Evolutionary conservation across 1,140 invertebrate genomes (phyloP), one percentile per base, ranked within the genome.

Genomic region (Rhyzopertha dominica): DNA sequence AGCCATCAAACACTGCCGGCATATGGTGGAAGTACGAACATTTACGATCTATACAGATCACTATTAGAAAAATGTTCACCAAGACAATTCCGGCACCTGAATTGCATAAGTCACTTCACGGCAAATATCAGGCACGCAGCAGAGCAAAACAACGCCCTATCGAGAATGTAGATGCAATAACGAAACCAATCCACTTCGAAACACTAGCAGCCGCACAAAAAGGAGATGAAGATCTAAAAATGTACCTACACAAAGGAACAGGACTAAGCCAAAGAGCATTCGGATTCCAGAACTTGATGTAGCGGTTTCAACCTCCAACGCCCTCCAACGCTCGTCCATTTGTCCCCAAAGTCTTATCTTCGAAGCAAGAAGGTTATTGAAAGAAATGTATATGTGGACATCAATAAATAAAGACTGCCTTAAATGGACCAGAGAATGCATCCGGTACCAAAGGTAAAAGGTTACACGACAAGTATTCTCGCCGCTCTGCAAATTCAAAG

Each of bases 21-120:
- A 59, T 35, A 28, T 62, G 35, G 7, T 67, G n/a, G 58, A 66
- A 48, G 60, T 45, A 5, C 18, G 49, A n/a, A 5, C 10, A 1
- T 64, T 65, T 24, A 47, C 35, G 1, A 53, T 67, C 2, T 61
- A n/a, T 13, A n/a, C n/a, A n/a, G 64, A 68, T 40, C 65, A 70
- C 39, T 65, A 66, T 20, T 10, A 25, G 20, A 12, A 20, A 24
- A 25, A 23, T 19, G 16, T 39, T 53, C 57, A 9, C 60, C 59
- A 7, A 14, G 58, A 20, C 54, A 58, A 29, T 20, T 49, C 2
- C 26, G 54, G 0, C 58, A 68, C 22, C 35, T 65, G 0, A 52
- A 63, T 20, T 69, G 43, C 19, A 61, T 69, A 16, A 31, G 36
- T 1, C 60, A 69, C 38, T 66, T 62, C 39, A 54, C 59, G 0